A percentile compares a stretch with the other conserved stretches of the same genome.
These are phyloP conservation scores for Zosterops japonicus DNA, from an alignment of 2,113 vertebrate genomes.

Conservation along the genomic window DNA sequence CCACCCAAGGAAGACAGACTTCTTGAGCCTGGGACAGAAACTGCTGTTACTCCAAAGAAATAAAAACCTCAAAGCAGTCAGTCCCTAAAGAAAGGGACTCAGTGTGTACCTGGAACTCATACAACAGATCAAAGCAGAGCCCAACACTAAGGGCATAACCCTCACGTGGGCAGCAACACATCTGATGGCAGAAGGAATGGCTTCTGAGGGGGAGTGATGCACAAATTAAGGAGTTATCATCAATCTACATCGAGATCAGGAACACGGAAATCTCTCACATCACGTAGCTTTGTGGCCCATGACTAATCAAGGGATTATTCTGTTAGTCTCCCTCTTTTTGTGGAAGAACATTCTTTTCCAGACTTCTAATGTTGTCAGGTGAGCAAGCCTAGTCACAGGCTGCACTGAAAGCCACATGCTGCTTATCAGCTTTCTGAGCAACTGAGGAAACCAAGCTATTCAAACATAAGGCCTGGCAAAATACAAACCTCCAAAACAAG, in stretches of 20 bases:
- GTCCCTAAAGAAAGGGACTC: not conserved
- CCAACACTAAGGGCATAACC: not conserved
- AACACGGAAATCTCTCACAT: not conserved
- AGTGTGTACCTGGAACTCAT: accelerated
- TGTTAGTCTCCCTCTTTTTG: accelerated
- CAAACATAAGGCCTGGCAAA: not conserved
- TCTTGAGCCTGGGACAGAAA: not conserved
- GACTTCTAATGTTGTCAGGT: not conserved
- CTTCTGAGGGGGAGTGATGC: not conserved
- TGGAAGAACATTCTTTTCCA: not conserved
- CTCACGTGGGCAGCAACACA: accelerated
- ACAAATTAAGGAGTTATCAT: not conserved
- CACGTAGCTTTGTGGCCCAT: accelerated
- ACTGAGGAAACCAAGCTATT: not conserved
- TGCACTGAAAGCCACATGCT: not conserved
- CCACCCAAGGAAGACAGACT: not conserved
- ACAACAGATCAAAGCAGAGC: not conserved
- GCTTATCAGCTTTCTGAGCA: not conserved
- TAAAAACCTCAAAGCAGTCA: not conserved
- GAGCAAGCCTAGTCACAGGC: not conserved
- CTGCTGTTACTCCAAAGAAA: not conserved
- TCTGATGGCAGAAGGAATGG: accelerated
- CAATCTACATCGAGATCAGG: not conserved
- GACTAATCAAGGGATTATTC: not conserved
- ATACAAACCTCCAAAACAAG: not conserved